Conservation (phyloP, 2,113 vertebrate genomes). For the Bungarus multicinctus region DNA sequence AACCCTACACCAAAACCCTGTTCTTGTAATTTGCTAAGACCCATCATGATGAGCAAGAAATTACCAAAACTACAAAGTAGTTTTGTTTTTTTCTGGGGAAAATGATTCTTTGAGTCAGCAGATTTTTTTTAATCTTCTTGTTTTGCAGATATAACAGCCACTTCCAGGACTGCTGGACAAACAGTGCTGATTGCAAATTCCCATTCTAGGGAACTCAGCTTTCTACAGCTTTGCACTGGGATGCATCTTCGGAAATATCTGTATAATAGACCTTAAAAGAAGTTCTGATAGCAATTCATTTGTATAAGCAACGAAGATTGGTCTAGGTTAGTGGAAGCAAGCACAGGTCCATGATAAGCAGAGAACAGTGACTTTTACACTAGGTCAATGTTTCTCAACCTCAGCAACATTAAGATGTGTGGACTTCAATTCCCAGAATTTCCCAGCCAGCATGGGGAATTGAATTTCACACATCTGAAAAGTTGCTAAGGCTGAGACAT, state of each 20-base stretch:
- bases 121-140: not conserved
- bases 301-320: not conserved
- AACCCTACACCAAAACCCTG: not conserved
- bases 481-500: not conserved
- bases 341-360: not conserved
- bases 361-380: not conserved
- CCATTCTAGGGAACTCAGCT: constrained; percentile 2
- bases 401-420: not conserved
- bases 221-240: not conserved
- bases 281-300: constrained; percentile 2
- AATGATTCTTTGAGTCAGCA: constrained; percentile 11
- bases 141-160: not conserved
- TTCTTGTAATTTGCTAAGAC: not conserved
- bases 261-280: not conserved
- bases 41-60: not conserved
- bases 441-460: not conserved
- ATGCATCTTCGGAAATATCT: not conserved
- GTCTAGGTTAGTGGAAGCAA: not conserved
- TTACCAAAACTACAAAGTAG: not conserved
- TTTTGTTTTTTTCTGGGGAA: not conserved
- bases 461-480: not conserved
- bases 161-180: not conserved
- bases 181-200: not conserved
- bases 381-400: too few relatives aligned
- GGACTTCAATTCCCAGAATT: not conserved